Evolutionary conservation across 1,140 invertebrate species (phyloP), one percentile per base, ranked within the genome.

Genomic region (Drosophila sucinea): DNA sequence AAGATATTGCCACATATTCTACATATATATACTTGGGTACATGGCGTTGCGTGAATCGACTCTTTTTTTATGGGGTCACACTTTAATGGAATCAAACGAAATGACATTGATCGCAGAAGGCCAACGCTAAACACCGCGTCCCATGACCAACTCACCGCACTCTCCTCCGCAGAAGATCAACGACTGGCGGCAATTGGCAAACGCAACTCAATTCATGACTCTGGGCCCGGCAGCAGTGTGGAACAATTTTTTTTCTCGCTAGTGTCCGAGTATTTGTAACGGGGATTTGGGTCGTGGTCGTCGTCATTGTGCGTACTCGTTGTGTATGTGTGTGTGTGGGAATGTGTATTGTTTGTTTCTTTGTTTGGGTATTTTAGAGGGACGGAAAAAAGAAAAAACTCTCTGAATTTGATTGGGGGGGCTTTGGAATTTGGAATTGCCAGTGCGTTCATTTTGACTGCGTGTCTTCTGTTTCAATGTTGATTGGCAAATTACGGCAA

Each of bases 401-500:
- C 27, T 6, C 29, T 30, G 27, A n/a, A 56, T n/a, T 30, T 27
- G 51, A 8, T 11, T 4, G 25, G 10, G 4, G 71, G 0, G 7
- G 17, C 3, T 6, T 60, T 10, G n/a, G 6, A 7, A n/a, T 33
- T 56, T 51, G 8, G 27, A 51, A 51, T 10, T 51, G 44, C 23
- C 44, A 75, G 55, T 61, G 73, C 73, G 73, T 75, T 75, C 64
- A 38, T 3, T 23, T 35, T 4, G 11, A 29, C 5, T 60, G 29
- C 60, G 47, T 68, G 80, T 66, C 82, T 82, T 68, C 75, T 79
- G 77, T 82, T 87, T 87, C 83, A 86, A 87, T 87, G 83, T 70
- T 87, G 83, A 87, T 87, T 87, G 83, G 83, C 83, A 87, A 87
- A 87, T 87, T 87, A 87, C 84, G 51, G 73, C 84, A 89, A 87